These are phyloP conservation scores for Drosophila nr. perissopoda DNA, from an alignment of 2,888 invertebrate species.

Conservation along the genomic window DNA sequence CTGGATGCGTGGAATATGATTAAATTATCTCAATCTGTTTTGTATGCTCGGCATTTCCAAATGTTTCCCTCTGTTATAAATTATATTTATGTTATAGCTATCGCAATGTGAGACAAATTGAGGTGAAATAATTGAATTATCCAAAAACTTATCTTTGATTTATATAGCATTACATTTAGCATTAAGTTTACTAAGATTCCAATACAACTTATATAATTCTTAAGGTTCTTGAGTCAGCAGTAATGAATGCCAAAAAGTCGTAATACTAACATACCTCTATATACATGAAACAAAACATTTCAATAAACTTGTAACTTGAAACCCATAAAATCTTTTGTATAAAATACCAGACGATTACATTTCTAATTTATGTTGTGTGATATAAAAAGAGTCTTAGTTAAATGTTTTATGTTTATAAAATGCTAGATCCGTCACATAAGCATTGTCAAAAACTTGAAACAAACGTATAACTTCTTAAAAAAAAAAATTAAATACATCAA, in stretches of 20 bases:
- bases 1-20: constrained; percentile 37
- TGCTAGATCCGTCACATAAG: neutral
- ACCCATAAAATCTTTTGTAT: neutral
- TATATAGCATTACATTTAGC: neutral
- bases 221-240: constrained; percentile 40
- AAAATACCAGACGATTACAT: constrained; percentile 4
- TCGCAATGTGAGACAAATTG: constrained; percentile 20
- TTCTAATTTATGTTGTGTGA: constrained; percentile 15
- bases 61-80: neutral
- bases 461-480: too few relatives aligned
- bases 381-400: neutral
- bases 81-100: neutral
- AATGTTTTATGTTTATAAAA: neutral
- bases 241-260: constrained; percentile 52
- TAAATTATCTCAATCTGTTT: constrained; percentile 21
- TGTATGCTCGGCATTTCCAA: neutral
- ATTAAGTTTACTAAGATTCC: constrained; percentile 3
- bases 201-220: constrained; percentile 1
- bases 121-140: constrained; percentile 19
- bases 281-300: constrained; percentile 44
- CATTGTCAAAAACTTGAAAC: neutral
- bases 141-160: neutral
- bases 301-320: neutral
- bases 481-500: neutral
- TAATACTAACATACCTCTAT: constrained; percentile 49